Percentiles rank a stretch among this genome's conserved stretches.
phyloP scores from a whole-genome alignment of 2,113 vertebrate genomes.

The Scomber japonicus region DNA sequence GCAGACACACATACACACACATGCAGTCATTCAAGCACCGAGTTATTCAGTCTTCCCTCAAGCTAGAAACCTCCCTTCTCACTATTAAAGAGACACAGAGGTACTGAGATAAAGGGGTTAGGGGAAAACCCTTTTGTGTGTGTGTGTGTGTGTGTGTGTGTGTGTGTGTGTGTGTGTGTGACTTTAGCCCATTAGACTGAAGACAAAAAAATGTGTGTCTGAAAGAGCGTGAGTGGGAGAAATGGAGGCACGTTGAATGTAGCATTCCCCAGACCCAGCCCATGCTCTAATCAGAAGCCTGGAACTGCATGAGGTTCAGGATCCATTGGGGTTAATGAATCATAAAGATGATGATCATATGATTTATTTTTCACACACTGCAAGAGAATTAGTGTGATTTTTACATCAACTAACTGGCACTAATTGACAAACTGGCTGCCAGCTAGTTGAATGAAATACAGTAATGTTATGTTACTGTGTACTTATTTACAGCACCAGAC shows the following conservation, averaged over 20 bases:
- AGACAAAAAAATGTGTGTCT: conserved; percentile 2
- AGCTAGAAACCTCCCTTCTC: conserved; percentile 29
- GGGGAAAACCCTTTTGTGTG: conserved; percentile 24
- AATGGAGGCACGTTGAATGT: conserved; percentile 28
- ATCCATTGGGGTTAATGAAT: conserved; percentile 32
- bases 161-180: too few species aligned
- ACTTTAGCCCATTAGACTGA: conserved; percentile 15
- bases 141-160: not conserved
- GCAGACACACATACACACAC: conserved; percentile 2
- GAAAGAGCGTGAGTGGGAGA: conserved; percentile 29
- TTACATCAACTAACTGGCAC: too few species aligned
- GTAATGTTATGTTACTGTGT: too few species aligned
- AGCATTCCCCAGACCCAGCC: conserved; percentile 14
- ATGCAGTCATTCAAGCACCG: conserved; percentile 10
- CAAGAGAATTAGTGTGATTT: too few species aligned
- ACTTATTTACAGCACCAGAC: too few species aligned
- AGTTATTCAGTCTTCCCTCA: conserved; percentile 22
- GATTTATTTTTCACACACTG: not conserved
- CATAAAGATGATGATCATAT: conserved; percentile 7
- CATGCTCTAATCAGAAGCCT: conserved; percentile 21
- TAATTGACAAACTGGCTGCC: too few species aligned
- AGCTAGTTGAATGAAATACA: too few species aligned
- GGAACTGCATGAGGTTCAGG: conserved; percentile 1
- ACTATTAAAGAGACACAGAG: conserved; percentile 35
- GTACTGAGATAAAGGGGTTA: conserved; percentile 51